Evolutionary conservation across 2,888 invertebrate species (phyloP).

Genomic region (Polydrusus pterygomalis): DNA sequence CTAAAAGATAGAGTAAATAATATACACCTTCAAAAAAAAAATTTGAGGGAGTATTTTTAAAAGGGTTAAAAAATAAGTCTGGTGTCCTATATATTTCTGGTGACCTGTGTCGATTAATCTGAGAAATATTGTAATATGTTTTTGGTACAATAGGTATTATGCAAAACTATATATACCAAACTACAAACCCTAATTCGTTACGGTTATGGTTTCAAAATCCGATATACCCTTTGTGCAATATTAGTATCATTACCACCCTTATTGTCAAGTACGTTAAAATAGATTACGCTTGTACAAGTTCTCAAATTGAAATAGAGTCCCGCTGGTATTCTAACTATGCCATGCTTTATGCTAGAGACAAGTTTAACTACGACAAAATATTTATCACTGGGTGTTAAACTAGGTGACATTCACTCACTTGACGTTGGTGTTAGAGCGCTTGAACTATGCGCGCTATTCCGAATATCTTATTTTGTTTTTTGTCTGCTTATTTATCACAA

Average conservation of each 20-base stretch:
- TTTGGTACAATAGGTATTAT: too few relatives aligned
- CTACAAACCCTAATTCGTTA: too few relatives aligned
- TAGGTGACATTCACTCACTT: constrained; percentile 46
- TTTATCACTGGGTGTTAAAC: constrained; percentile 44
- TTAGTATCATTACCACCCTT: background rate
- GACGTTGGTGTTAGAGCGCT: constrained; percentile 38
- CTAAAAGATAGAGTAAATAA: too few relatives aligned
- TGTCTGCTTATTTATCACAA: background rate
- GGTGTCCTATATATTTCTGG: too few relatives aligned
- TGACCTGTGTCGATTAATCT: too few relatives aligned
- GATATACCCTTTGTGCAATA: too few relatives aligned
- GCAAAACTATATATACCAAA: too few relatives aligned
- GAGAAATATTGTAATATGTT: too few relatives aligned
- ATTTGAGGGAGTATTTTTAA: too few relatives aligned
- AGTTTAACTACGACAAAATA: constrained; percentile 46
- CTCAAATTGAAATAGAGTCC: constrained; percentile 27
- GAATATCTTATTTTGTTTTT: constrained; percentile 39
- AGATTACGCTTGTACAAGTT: constrained; percentile 3
- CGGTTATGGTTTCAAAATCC: too few relatives aligned
- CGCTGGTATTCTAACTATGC: constrained; percentile 41
- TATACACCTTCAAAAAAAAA: too few relatives aligned
- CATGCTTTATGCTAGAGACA: constrained; percentile 39
- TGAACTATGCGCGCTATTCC: constrained; percentile 41
- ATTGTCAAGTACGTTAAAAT: constrained; percentile 2
- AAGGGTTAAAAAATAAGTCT: too few relatives aligned